Conservation (phyloP, 2,888 invertebrate species). For the Dendrolimus pini region DNA sequence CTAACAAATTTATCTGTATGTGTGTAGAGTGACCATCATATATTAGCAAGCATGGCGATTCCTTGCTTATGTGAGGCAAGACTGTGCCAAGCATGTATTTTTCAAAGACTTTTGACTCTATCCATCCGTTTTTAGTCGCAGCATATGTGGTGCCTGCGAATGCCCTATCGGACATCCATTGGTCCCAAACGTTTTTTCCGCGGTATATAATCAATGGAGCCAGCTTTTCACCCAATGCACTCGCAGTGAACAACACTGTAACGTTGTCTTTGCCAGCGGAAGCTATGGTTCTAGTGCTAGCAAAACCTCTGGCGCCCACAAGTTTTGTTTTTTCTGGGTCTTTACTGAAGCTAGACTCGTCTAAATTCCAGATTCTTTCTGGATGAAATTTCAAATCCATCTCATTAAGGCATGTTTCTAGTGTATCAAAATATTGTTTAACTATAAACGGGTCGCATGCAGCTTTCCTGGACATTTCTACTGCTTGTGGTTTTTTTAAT, state of each 20-base stretch:
- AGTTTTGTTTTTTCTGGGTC: no score
- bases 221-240: slow-evolving; percentile 14
- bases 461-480: no score
- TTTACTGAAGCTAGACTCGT: no score
- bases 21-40: slow-evolving; percentile 30
- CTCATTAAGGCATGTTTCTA: no score
- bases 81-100: slow-evolving; percentile 24
- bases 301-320: no score
- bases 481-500: no score
- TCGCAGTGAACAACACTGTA: slow-evolving; percentile 15
- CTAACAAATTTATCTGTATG: slow-evolving; percentile 8
- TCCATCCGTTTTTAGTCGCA: slow-evolving; percentile 34
- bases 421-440: no score
- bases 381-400: no score
- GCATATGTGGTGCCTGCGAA: slow-evolving; percentile 26
- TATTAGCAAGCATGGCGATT: slow-evolving; percentile 17
- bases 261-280: slow-evolving; percentile 17
- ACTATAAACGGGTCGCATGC: no score
- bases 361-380: no score
- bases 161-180: slow-evolving; percentile 19
- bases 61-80: slow-evolving; percentile 20
- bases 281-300: no score
- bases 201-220: slow-evolving; percentile 17
- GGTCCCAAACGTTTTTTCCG: slow-evolving; percentile 14
- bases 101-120: slow-evolving; percentile 28